A percentile compares a stretch with the other conserved stretches of the same genome.
These are phyloP conservation scores for Phytoseiulus persimilis DNA, from an alignment of 2,888 invertebrate species.

Conservation along the genomic window DNA sequence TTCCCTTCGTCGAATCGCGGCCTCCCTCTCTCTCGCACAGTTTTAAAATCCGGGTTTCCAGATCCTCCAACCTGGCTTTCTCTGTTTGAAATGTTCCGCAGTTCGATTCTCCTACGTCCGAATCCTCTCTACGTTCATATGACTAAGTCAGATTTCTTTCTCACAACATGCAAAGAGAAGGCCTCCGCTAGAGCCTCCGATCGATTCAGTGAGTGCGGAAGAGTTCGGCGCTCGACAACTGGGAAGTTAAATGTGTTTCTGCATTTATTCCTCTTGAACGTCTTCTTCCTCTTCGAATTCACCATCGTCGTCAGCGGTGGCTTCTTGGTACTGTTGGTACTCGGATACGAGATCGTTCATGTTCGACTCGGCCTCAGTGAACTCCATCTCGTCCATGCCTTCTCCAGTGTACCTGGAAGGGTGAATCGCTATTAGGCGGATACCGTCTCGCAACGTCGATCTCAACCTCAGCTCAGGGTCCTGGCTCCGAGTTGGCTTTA, in stretches of 20 bases:
- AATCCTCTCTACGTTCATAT: not conserved
- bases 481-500: too few species aligned
- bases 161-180: not conserved
- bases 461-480: too few species aligned
- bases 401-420: conserved; percentile 68
- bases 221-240: not conserved
- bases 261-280: conserved; percentile 41
- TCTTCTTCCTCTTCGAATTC: conserved; percentile 50
- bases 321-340: conserved; percentile 89
- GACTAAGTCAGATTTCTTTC: not conserved
- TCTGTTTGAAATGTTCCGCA: not conserved
- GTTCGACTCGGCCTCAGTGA: conserved; percentile 90
- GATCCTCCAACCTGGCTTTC: not conserved
- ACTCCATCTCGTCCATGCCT: conserved; percentile 96
- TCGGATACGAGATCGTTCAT: conserved; percentile 78
- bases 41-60: not conserved
- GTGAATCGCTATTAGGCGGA: conserved; percentile 9
- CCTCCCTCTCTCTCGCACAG: not conserved
- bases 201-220: not conserved
- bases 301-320: conserved; percentile 68
- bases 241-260: not conserved
- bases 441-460: too few species aligned
- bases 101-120: not conserved
- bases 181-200: not conserved
- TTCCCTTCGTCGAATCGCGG: not conserved